phyloP scores from a whole-genome alignment of 2,797 vertebrate species.

The Rousettus madagascariensis region DNA sequence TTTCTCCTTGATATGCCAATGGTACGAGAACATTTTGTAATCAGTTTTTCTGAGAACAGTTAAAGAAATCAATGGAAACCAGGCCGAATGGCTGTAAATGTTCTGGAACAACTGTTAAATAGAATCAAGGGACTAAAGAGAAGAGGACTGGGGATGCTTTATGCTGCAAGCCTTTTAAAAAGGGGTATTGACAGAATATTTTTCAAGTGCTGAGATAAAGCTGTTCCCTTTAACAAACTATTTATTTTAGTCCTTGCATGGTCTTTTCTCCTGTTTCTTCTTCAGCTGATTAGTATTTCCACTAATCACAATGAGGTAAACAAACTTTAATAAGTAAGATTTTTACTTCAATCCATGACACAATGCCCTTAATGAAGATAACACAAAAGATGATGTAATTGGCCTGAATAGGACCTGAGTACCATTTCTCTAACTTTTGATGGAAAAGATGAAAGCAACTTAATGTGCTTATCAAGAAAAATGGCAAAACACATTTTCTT shows the following conservation, averaged over 20 bases:
- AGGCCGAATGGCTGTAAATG: constrained; percentile 66
- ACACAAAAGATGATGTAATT: constrained; percentile 49
- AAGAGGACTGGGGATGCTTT: constrained; percentile 60
- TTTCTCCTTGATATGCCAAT: constrained; percentile 63
- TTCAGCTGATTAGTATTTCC: constrained; percentile 68
- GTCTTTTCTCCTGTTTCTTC: constrained; percentile 64
- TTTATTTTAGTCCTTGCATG: constrained; percentile 47
- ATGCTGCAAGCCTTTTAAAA: constrained; percentile 62
- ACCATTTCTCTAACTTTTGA: neutral
- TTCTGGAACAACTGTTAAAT: constrained; percentile 73
- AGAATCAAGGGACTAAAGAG: constrained; percentile 58
- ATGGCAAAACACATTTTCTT: neutral
- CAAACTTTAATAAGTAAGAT: constrained; percentile 41
- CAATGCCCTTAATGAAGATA: constrained; percentile 62
- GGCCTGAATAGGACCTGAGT: neutral
- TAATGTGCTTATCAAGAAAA: constrained; percentile 29
- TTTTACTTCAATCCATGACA: constrained; percentile 66
- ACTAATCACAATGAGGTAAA: constrained; percentile 66
- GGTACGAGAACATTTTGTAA: constrained; percentile 66
- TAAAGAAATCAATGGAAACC: constrained; percentile 56
- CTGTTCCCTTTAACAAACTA: constrained; percentile 55
- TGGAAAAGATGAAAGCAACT: neutral
- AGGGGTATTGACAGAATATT: constrained; percentile 64
- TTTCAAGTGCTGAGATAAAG: constrained; percentile 66
- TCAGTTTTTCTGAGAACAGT: constrained; percentile 66